phyloP scores from a whole-genome alignment of 2,797 vertebrate genomes.

The Mormyrops attenuatus region DNA sequence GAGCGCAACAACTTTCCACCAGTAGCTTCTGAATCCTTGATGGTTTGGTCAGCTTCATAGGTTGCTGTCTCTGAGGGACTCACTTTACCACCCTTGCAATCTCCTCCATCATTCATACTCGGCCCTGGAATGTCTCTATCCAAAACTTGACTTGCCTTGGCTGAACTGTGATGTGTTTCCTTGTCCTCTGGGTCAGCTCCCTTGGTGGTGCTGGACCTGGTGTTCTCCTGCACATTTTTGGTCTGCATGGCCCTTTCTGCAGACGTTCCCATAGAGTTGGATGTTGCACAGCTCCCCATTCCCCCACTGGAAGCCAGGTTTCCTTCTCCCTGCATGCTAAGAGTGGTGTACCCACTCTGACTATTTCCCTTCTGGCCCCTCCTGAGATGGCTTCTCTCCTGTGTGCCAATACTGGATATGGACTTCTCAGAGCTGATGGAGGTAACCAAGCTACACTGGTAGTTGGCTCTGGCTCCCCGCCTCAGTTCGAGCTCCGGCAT shows the following conservation, averaged over 20 bases:
- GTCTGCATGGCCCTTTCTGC: background rate
- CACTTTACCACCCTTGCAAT: constrained; percentile 30
- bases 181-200: constrained; percentile 42
- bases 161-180: background rate
- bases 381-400: constrained; percentile 30
- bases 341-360: background rate
- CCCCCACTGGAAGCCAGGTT: constrained; percentile 28
- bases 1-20: background rate
- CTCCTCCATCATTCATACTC: constrained; percentile 8
- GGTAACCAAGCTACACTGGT: constrained; percentile 59
- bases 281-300: constrained; percentile 30
- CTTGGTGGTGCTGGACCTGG: constrained; percentile 31
- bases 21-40: background rate
- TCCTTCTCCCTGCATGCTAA: constrained; percentile 15
- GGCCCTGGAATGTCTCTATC: background rate
- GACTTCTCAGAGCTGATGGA: constrained; percentile 58
- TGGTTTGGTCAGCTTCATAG: background rate
- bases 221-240: constrained; percentile 13
- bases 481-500: background rate
- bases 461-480: constrained; percentile 40
- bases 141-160: background rate
- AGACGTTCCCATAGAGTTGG: background rate
- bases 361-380: background rate
- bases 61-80: constrained; percentile 20
- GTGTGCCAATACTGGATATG: constrained; percentile 29